Base-by-base conservation (phyloP, 2,797 vertebrate genomes). In the Cirrhinus mrigala region DNA sequence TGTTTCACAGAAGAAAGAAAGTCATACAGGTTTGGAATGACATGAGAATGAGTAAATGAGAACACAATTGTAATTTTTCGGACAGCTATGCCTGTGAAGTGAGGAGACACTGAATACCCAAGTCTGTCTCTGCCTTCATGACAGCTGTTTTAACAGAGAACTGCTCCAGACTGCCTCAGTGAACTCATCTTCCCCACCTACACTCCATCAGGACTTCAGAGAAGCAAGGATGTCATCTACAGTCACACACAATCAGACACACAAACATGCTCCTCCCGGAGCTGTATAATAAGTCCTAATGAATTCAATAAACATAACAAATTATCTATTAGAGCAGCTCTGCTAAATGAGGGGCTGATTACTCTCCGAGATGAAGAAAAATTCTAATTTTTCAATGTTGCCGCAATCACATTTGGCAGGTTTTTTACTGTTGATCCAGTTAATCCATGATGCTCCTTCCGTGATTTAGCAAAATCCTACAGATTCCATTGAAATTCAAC, bases 251-350 rank as follows among this genome's bases (percentile, higher is more conserved):
- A 40, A 83, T 79, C 54, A 33, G 76, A 78, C 52, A 58, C 37
- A 40, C 62, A 44, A 79, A 66, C 75, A 44, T 24, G 6, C 48
- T 69, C 56, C 48, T 69, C 56, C 27, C 50, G 24, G 50, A 75
- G 66, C 29, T 37, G 24, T 52, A 40, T 81, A 83, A 83, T 83
- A 73, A 84, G 71, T 79, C 79, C 70, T 83, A 87, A 89, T 86
- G 83, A 86, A 79, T 84, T 69, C 85, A 87, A 84, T 74, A 75
- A 80, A 79, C 79, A 88, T 83, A 88, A 40, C 44, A 87, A 85
- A 88, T 82, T 27, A 81, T 50, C 15, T 76, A 84, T 84, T 80
- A 89, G 78, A 52, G 22, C 46, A 80, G 40, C 27, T 33, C 27
- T 66, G 3, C 22, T 83, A 56, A 88, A 89, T 85, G 46, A 78